Evolutionary conservation across 2,113 vertebrate species (phyloP).

Genomic region (Andinoacara biseriatus): DNA sequence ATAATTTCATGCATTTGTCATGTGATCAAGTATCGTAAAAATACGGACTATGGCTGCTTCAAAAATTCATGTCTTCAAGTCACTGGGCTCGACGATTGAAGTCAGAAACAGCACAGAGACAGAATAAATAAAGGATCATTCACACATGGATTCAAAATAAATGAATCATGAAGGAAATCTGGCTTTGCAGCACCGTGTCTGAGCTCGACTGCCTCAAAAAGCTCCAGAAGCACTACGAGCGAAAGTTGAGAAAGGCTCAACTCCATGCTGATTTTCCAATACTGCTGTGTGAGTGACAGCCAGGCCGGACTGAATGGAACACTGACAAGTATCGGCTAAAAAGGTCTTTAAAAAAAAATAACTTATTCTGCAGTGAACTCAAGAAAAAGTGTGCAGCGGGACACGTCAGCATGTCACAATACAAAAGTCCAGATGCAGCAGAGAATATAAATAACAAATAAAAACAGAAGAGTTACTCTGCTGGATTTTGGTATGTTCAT

Average conservation of each 20-base stretch:
- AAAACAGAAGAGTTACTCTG: background rate
- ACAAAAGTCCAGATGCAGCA: background rate
- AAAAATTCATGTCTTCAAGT: background rate
- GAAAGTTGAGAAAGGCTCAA: background rate
- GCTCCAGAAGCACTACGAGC: background rate
- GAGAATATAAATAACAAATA: background rate
- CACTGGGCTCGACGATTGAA: background rate
- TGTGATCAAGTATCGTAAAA: background rate
- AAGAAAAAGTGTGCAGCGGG: background rate
- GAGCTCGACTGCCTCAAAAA: background rate
- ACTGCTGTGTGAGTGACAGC: background rate
- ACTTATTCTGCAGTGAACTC: background rate
- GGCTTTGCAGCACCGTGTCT: background rate
- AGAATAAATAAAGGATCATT: background rate
- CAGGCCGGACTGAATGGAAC: background rate
- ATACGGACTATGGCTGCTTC: background rate
- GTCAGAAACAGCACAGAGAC: background rate
- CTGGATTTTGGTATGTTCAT: constrained; percentile 18
- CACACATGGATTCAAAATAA: background rate
- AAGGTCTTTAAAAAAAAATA: background rate
- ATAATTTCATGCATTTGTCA: background rate
- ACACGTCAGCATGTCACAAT: background rate
- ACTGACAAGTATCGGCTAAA: background rate
- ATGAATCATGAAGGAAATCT: background rate
- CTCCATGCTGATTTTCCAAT: background rate